Evolutionary conservation across 1,140 invertebrate genomes (phyloP).

Genomic region (Coelopa frigida): DNA sequence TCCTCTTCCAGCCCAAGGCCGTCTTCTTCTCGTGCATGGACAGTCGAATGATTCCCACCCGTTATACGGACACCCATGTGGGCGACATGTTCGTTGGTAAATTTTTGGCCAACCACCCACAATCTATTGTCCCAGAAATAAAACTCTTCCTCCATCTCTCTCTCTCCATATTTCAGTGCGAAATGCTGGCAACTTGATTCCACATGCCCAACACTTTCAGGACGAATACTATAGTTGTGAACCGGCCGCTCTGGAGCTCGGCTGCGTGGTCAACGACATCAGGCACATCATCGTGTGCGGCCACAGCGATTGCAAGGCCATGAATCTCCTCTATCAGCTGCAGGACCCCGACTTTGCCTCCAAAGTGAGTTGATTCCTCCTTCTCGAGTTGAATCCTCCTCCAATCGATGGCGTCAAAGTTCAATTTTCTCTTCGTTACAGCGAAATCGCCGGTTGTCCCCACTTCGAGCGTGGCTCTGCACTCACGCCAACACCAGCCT

Average conservation of each 20-base stretch:
- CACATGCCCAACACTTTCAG: conserved; percentile 79
- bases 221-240: conserved; percentile 86
- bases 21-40: conserved; percentile 98
- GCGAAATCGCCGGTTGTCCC: conserved; percentile 74
- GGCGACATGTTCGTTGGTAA: conserved; percentile 94
- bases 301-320: conserved; percentile 96
- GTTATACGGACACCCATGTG: conserved; percentile 90
- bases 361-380: conserved; percentile 51
- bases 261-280: conserved; percentile 88
- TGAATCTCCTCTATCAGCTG: conserved; percentile 84
- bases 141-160: neutral
- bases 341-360: conserved; percentile 68
- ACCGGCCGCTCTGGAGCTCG: conserved; percentile 88
- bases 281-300: conserved; percentile 92
- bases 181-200: conserved; percentile 90
- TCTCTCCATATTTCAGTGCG: conserved; percentile 57
- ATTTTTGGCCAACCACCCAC: neutral
- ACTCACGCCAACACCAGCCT: conserved; percentile 76
- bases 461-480: conserved; percentile 85
- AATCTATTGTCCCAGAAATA: no score
- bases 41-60: conserved; percentile 89
- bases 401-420: no score
- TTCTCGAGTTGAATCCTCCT: neutral
- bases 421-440: conserved; percentile 39
- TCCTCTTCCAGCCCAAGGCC: conserved; percentile 75